phyloP scores from a whole-genome alignment of 1,140 invertebrate species.

The Sminthurinus signatus region DNA sequence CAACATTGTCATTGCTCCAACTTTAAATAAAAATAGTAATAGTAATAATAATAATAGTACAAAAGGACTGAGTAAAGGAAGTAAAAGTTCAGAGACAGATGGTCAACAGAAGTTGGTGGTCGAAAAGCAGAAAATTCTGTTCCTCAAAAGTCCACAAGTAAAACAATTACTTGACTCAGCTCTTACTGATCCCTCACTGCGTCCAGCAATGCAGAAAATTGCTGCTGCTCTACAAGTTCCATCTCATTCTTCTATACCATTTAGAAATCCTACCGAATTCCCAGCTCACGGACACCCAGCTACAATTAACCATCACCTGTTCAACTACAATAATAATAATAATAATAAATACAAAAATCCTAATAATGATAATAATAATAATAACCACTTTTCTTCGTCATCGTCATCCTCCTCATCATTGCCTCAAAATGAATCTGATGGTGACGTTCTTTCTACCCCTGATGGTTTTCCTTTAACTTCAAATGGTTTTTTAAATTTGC shows the following conservation, averaged over 20 bases:
- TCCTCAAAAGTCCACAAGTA: conserved; percentile 40
- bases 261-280: background rate
- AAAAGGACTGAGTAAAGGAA: background rate
- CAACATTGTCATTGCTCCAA: conserved; percentile 39
- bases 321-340: too few species aligned
- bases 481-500: conserved; percentile 30
- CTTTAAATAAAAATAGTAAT: too few species aligned
- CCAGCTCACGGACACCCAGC: too few species aligned
- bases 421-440: background rate
- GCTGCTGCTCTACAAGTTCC: conserved; percentile 27
- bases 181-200: conserved; percentile 30
- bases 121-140: conserved; percentile 31
- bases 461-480: conserved; percentile 38
- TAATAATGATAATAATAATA: background rate
- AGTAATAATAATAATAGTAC: background rate
- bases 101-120: conserved; percentile 1
- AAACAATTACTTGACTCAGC: conserved; percentile 35
- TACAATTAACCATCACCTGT: too few species aligned
- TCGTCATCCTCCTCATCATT: background rate
- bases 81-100: too few species aligned
- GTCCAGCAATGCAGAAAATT: conserved; percentile 35
- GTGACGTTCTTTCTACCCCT: conserved; percentile 16
- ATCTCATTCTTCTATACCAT: background rate
- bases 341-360: background rate
- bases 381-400: background rate